Base-by-base conservation (phyloP, 2,888 invertebrate genomes). In the Drosophila peninsularis region DNA sequence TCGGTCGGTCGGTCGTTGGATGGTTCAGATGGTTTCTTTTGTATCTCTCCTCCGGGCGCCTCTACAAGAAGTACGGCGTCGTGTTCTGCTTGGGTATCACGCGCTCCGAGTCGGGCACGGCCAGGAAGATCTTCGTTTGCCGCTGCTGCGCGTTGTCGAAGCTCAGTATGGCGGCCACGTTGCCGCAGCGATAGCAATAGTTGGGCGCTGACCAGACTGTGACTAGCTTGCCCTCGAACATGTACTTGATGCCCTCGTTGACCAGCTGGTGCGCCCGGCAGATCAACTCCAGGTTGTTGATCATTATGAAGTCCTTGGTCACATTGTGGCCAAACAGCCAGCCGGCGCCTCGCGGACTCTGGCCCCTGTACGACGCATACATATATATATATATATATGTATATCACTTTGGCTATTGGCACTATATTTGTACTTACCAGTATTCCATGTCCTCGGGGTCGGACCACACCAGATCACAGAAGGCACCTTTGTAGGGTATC, bases 121-220 rank as follows among this genome's bases (percentile, higher is more conserved):
- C 99, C 84, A 96, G 94, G 93, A 99, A 99, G 88, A 99, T 94
- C 93, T 98, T 97, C 21, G 97, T 94, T 82, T 94, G 94, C 90
- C 96, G 95, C 79, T 96, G 95, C 78, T 96, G 96, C 9, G 95
- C 95, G 71, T 96, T 95, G 69, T 95, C 94, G 91, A 99, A 98
- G 92, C 97, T 96, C 91, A 99, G 94, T 88, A 99, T 99, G 55
- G 99, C 98, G 5, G 99, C 99, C 61, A 98, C 96, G 92, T 99
- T 99, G 50, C 99, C 99, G 92, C 99, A 99, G 17, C 99, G 96
- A 92, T 99, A 99, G 93, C 99, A 99, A 93, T 99, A 99, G 93
- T 99, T 99, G 5, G 99, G 99, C 6, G 99, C 99, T 17, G 99
- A 98, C 98, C 99, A 99, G 2, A 99, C 98, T 0, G 99, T 99